Percentiles rank a stretch among this genome's conserved stretches.
phyloP scores from a whole-genome alignment of 2,888 invertebrate genomes.

The Poecilobothrus nobilitatus region DNA sequence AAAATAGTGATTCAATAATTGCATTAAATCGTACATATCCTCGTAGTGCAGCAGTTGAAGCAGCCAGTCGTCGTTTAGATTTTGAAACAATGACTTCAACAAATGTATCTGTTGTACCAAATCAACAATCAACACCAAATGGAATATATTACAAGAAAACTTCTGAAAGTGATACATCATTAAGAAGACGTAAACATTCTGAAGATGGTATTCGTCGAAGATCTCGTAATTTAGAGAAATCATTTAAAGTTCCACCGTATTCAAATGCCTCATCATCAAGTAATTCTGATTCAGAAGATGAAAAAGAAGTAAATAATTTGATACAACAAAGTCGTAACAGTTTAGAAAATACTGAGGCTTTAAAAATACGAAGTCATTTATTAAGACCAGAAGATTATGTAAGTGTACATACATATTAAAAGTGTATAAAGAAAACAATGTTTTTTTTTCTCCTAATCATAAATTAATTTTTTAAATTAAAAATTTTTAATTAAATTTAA shows the following conservation, averaged over 20 bases:
- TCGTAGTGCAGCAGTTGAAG: conserved; percentile 23
- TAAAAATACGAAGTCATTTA: conserved; percentile 43
- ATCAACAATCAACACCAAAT: neutral
- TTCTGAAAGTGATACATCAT: conserved; percentile 31
- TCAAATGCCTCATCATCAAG: conserved; percentile 38
- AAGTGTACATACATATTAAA: conserved; percentile 28
- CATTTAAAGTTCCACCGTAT: conserved; percentile 36
- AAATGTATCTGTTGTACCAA: neutral
- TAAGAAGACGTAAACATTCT: conserved; percentile 33
- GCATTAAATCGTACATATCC: conserved; percentile 18
- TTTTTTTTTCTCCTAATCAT: too few species aligned
- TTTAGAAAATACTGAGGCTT: conserved; percentile 40
- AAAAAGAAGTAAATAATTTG: conserved; percentile 41
- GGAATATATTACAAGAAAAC: conserved; percentile 23
- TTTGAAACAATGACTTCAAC: conserved; percentile 28
- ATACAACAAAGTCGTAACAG: conserved; percentile 39
- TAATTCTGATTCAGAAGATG: conserved; percentile 40
- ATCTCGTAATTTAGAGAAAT: conserved; percentile 41
- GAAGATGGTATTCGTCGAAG: conserved; percentile 35
- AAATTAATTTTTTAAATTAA: neutral
- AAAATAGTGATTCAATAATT: conserved; percentile 28
- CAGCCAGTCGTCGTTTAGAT: conserved; percentile 38
- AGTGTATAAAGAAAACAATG: too few species aligned
- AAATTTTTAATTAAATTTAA: neutral
- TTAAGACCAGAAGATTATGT: conserved; percentile 45